These are phyloP conservation scores for Lordiphosa stackelbergi DNA, from an alignment of 1,140 invertebrate species.

Conservation along the genomic window DNA sequence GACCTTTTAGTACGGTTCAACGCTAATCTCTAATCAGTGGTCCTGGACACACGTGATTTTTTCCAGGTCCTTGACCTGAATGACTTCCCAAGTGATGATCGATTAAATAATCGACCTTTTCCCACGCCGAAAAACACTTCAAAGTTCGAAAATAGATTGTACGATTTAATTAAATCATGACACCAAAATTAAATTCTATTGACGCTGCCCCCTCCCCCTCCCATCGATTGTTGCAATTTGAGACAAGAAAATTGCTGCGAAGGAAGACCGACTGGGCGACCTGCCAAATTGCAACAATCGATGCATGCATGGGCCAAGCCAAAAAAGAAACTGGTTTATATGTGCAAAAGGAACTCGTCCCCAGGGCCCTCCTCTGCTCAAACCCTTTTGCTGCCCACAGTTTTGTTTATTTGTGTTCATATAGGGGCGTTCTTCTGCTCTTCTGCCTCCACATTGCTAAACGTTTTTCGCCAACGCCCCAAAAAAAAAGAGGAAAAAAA, in stretches of 20 bases:
- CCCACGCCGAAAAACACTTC: background rate
- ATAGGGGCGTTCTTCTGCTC: slow-evolving; percentile 15
- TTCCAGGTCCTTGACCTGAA: background rate
- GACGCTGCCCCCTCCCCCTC: slow-evolving; percentile 28
- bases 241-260: slow-evolving; percentile 59
- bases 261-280: slow-evolving; percentile 62
- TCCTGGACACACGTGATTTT: too few relatives aligned
- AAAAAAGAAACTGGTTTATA: slow-evolving; percentile 11
- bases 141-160: slow-evolving; percentile 50
- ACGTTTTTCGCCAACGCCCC: slow-evolving; percentile 41
- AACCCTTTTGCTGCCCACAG: slow-evolving; percentile 12
- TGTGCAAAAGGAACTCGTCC: background rate
- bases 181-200: slow-evolving; percentile 73
- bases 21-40: too few relatives aligned
- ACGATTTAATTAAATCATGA: slow-evolving; percentile 70
- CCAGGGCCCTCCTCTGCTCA: background rate
- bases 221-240: slow-evolving; percentile 67
- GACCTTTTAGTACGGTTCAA: too few relatives aligned
- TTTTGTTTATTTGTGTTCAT: slow-evolving; percentile 7
- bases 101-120: slow-evolving; percentile 21
- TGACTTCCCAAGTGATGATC: background rate
- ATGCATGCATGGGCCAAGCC: slow-evolving; percentile 18
- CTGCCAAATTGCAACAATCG: slow-evolving; percentile 51
- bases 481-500: slow-evolving; percentile 9
- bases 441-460: too few relatives aligned